A percentile compares a stretch with the other conserved stretches of the same genome.
phyloP scores from a whole-genome alignment of 2,797 vertebrate species.

The Chelidonichthys spinosus region DNA sequence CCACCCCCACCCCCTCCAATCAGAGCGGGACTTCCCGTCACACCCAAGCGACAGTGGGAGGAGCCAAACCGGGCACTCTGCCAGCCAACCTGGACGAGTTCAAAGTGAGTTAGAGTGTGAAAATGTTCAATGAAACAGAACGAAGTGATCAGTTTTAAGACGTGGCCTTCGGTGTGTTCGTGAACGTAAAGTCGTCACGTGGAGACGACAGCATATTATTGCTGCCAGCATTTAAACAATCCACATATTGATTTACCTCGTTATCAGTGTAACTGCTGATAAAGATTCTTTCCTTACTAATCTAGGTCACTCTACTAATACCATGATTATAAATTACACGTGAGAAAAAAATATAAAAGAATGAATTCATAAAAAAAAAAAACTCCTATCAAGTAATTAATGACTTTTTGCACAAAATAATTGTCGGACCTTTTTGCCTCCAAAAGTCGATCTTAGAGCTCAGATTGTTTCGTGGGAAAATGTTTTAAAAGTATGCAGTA shows the following conservation, averaged over 20 bases:
- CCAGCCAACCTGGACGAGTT: slow-evolving; percentile 95
- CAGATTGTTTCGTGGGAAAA: neutral
- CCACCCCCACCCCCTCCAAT: slow-evolving; percentile 71
- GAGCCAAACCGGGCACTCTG: slow-evolving; percentile 86
- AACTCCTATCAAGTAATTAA: too few relatives aligned
- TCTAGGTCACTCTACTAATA: neutral
- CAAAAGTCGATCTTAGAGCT: neutral
- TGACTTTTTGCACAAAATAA: too few relatives aligned
- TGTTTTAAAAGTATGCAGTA: neutral
- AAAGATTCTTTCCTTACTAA: neutral
- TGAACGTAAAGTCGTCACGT: neutral
- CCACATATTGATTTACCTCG: neutral
- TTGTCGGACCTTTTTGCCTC: too few relatives aligned
- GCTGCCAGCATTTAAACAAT: neutral
- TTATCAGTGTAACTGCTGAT: neutral
- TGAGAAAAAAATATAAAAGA: neutral
- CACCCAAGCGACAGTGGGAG: slow-evolving; percentile 76
- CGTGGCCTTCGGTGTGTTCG: neutral
- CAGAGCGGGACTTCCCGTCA: slow-evolving; percentile 83
- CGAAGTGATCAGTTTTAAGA: too few relatives aligned
- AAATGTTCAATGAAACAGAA: too few relatives aligned
- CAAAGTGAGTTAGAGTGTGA: slow-evolving; percentile 83
- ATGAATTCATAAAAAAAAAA: too few relatives aligned
- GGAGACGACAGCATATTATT: neutral
- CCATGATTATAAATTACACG: neutral